Evolutionary conservation across 2,888 invertebrate genomes (phyloP), one percentile per base, ranked within the genome.

Genomic region (Platynereis dumerilii): DNA sequence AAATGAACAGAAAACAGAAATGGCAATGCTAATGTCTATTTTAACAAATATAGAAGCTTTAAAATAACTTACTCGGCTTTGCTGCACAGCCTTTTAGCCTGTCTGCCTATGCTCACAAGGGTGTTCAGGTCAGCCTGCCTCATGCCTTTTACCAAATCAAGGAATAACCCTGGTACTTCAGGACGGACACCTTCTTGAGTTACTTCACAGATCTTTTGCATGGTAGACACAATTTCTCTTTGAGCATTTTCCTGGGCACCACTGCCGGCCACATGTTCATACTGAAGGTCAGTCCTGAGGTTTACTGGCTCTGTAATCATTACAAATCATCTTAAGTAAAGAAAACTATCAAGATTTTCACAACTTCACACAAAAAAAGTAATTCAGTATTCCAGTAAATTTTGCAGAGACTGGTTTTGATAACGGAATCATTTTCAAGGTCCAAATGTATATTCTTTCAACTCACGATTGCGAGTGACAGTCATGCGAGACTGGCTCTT

Each of bases 111-210:
- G 10, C 72, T 59, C 20, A 71, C 67, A 54, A 87, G 73, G n/a
- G 82, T 75, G 1, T 70, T 48, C 24, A 80, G 74, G 44, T 80
- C 79, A 39, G 86, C 74, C 48, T 75, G 68, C n/a, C 22, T 48
- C 61, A 61, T 61, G 52, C 54, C 54, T 22, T 34, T 26, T 26
- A 61, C 55, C 1, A 61, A 54, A n/a, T 61, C 22, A n/a, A 34
- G 12, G 55, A 45, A 61, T n/a, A 52, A 24, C 20, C 24, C 42
- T 27, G 61, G 61, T 3, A 54, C 55, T 2, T 27, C 55, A 17
- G 22, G 34, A 22, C 81, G 77, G 27, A 86, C 78, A 45, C 83
- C 83, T 7, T 79, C 75, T 22, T n/a, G 20, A 22, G 48, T 48
- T 22, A 72, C 66, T 1, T 82, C 77, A 62, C 80, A 80, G 44